Evolutionary conservation across 2,113 vertebrate genomes (phyloP).

Genomic region (Australoheros scitulus): DNA sequence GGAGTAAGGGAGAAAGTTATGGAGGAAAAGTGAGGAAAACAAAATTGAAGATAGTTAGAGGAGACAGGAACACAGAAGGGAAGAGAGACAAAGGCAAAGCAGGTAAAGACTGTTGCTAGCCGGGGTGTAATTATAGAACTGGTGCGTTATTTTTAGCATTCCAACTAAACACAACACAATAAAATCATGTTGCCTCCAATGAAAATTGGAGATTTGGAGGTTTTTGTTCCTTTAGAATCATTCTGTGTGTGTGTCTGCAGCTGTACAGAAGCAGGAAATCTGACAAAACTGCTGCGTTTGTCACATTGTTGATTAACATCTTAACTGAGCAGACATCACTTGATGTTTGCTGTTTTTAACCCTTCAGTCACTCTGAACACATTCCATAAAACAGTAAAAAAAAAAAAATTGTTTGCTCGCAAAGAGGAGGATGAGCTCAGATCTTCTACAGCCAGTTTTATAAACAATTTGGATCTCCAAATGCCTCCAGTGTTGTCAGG

Average conservation of each 20-base stretch:
- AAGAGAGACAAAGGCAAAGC: not conserved
- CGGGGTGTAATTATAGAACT: not conserved
- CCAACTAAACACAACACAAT: not conserved
- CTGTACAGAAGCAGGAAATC: rapidly evolving
- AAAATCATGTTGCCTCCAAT: not conserved
- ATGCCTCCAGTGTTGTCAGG: rapidly evolving
- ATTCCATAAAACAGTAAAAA: rapidly evolving
- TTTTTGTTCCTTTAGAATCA: not conserved
- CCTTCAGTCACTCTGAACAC: not conserved
- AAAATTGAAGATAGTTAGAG: not conserved
- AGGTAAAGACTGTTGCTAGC: not conserved
- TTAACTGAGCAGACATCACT: not conserved
- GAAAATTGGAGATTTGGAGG: not conserved
- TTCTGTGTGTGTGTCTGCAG: not conserved
- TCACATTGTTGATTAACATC: rapidly evolving
- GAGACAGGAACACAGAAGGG: not conserved
- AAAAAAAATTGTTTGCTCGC: not conserved
- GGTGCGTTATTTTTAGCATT: not conserved
- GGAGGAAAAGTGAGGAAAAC: not conserved
- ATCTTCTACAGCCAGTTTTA: too few species aligned
- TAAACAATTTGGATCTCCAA: too few species aligned
- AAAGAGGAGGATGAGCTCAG: not conserved
- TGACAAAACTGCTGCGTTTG: not conserved
- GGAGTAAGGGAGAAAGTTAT: not conserved
- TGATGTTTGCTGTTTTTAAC: not conserved